Base-by-base conservation (phyloP, 2,888 invertebrate species). In the Pollenia labialis region DNA sequence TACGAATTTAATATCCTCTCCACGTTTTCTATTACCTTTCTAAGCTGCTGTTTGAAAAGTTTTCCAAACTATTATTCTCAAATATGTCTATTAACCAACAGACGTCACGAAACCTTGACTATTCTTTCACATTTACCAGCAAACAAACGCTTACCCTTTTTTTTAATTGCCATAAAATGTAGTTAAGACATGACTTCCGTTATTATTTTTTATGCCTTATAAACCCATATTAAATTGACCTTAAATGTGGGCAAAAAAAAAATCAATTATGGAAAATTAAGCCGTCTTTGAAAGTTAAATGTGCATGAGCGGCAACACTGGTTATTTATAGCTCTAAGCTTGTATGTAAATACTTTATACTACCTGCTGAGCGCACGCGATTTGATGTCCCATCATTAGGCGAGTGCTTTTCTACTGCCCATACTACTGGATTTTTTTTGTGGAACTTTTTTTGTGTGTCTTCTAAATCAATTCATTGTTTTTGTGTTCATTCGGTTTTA, bases 311-410 rank as follows among this genome's bases (percentile, higher is more conserved):
- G 77, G 77, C 66, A 84, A 72, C 71, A 62, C 62, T 71, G 76
- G 42, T 40, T 56, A 32, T 74, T 68, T 58, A 42, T 12, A 42
- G 68, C 56, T 58, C 18, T 60, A 69, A 62, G 52, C 46, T 76
- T 71, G 48, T 66, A 32, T 44, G 44, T 66, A 58, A 58, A 71
- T 71, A 74, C 64, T 68, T 68, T 58, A 50, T 72, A 79, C 46
- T 79, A 54, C 74, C 79, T 68, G 79, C 66, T 84, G 64, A 52
- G 77, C 56, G 40, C 66, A 77, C 18, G 74, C 46, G 23, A 72
- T 50, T 23, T 23, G 64, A 48, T 50, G 68, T 58, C 23, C 10
- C 74, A n/a, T 52, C 44, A 52, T 56, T 56, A 64, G 23, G 48
- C n/a, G 14, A 58, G 7, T 18, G 46, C 14, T 16, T 8, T 42